phyloP scores from a whole-genome alignment of 2,113 vertebrate genomes.

The Geococcyx californianus region DNA sequence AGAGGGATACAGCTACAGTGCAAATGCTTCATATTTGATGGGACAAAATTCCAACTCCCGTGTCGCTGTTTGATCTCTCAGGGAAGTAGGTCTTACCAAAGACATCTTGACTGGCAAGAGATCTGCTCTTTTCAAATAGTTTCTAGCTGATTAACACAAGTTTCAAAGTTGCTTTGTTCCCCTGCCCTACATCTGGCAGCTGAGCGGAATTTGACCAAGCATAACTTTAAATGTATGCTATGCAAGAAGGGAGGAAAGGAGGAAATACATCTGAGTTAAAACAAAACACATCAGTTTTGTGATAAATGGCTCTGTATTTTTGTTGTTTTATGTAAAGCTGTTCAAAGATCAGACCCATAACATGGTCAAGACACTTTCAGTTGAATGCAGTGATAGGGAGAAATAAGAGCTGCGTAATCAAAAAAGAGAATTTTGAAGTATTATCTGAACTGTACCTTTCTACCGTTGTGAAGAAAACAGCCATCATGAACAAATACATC shows the following conservation, averaged over 20 bases:
- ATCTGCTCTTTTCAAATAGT: background rate
- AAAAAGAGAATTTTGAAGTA: constrained; percentile 19
- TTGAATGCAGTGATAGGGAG: background rate
- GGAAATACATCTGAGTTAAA: background rate
- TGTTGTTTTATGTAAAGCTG: background rate
- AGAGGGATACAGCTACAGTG: background rate
- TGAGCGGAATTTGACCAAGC: background rate
- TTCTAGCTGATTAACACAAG: background rate
- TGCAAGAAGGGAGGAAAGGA: background rate
- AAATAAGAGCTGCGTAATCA: background rate
- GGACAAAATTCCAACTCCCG: background rate
- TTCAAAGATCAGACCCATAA: background rate
- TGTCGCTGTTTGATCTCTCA: background rate
- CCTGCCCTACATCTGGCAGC: background rate
- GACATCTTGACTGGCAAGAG: background rate
- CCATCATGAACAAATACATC: background rate
- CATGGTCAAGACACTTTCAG: background rate
- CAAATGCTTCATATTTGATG: background rate
- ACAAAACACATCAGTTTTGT: background rate
- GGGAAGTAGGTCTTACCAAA: background rate
- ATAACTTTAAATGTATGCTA: background rate
- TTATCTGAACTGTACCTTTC: constrained; percentile 45
- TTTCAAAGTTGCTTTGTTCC: background rate
- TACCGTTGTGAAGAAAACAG: constrained; percentile 12
- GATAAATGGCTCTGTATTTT: background rate